Evolutionary conservation across 1,140 invertebrate species (phyloP).

Genomic region (Trialeurodes vaporariorum): DNA sequence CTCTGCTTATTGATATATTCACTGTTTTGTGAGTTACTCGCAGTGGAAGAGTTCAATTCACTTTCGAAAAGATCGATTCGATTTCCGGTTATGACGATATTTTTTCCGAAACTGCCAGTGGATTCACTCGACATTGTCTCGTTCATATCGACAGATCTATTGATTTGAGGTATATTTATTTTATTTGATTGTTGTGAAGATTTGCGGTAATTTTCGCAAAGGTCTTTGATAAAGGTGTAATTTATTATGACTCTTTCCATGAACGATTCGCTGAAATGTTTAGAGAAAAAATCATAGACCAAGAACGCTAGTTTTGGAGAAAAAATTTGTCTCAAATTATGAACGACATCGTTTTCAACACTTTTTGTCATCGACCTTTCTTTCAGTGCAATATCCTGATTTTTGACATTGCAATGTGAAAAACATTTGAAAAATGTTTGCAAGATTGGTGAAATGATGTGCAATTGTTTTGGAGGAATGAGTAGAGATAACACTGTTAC

Average conservation of each 20-base stretch:
- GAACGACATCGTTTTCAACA: not conserved
- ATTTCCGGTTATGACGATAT: slow-evolving; percentile 69
- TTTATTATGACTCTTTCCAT: slow-evolving; percentile 63
- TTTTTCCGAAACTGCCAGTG: slow-evolving; percentile 60
- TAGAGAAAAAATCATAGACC: slow-evolving; percentile 61
- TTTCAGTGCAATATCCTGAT: not conserved
- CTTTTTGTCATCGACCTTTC: not conserved
- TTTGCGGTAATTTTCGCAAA: slow-evolving; percentile 40
- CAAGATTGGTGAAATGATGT: slow-evolving; percentile 55
- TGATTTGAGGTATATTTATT: slow-evolving; percentile 14
- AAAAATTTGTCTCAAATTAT: slow-evolving; percentile 48
- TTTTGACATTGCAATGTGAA: not conserved
- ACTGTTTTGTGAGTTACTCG: not conserved
- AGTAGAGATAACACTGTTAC: slow-evolving; percentile 64
- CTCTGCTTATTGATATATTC: slow-evolving; percentile 30
- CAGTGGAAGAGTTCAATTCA: slow-evolving; percentile 29
- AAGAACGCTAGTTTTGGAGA: slow-evolving; percentile 69
- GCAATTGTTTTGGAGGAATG: slow-evolving; percentile 71
- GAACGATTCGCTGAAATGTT: slow-evolving; percentile 55
- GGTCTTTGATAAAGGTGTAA: slow-evolving; percentile 56
- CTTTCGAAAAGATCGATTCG: slow-evolving; percentile 52
- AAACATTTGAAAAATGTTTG: slow-evolving; percentile 78
- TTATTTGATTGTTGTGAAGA: slow-evolving; percentile 22
- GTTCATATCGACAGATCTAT: slow-evolving; percentile 15
- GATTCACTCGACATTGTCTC: slow-evolving; percentile 30